Conservation (phyloP, 2,797 vertebrate species). For the Meriones psammophilus region DNA sequence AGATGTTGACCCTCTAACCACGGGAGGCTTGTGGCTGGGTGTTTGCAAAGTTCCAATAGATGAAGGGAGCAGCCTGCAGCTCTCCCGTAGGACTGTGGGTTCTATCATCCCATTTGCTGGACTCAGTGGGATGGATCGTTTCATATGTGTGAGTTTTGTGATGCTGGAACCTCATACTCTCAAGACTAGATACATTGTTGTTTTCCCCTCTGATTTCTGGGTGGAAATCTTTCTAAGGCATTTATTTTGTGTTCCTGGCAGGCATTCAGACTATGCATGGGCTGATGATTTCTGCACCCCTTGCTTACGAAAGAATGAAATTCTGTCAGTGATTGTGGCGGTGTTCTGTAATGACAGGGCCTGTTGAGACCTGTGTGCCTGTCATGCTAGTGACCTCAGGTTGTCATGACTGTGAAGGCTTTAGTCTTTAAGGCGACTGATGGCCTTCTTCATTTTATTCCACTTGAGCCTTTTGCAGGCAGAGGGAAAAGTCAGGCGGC, state of each 20-base stretch:
- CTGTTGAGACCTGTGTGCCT: neutral
- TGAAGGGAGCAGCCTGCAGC: neutral
- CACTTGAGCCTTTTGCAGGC: neutral
- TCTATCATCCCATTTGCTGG: neutral
- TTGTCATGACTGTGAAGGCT: neutral
- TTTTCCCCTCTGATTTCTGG: neutral
- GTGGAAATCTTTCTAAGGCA: constrained; percentile 19
- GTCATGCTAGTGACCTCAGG: neutral
- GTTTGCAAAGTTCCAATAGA: neutral
- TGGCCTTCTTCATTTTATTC: neutral
- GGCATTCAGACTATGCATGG: neutral
- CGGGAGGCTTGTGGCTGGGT: neutral
- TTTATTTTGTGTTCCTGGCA: neutral
- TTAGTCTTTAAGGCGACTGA: neutral
- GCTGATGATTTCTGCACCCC: neutral
- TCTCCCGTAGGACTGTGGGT: neutral
- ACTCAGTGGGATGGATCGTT: neutral
- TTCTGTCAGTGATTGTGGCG: neutral
- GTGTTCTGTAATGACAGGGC: neutral
- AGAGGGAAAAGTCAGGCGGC: neutral
- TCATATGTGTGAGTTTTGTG: neutral
- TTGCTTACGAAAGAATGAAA: constrained; percentile 17
- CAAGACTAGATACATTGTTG: neutral
- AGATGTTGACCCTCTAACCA: neutral
- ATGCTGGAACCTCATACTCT: neutral